Percentiles rank a stretch among this genome's conserved stretches.
Conservation (phyloP, 2,113 vertebrate genomes). For the Mesembrinibis cayennensis region DNA sequence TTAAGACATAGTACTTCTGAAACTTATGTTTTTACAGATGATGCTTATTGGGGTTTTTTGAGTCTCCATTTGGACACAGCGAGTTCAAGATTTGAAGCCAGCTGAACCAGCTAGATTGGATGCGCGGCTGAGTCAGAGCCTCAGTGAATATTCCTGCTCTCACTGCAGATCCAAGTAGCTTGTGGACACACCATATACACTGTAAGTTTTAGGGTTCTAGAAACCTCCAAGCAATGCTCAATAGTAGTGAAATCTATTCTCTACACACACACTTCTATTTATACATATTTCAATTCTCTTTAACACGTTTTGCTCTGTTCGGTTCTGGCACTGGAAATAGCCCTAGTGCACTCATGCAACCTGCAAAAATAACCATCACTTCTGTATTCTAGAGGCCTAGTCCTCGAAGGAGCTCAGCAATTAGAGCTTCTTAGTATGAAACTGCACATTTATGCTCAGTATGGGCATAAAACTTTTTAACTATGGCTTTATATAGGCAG, state of each 20-base stretch:
- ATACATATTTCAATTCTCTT: neutral
- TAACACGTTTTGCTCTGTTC: neutral
- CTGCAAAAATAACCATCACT: neutral
- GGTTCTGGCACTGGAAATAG: neutral
- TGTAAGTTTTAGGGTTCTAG: neutral
- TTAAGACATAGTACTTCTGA: neutral
- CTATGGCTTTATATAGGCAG: neutral
- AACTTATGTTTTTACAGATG: neutral
- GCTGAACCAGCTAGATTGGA: neutral
- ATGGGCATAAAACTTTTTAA: neutral
- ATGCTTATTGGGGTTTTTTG: neutral
- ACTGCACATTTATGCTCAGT: neutral
- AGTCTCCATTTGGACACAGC: neutral
- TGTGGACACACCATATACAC: fast-evolving
- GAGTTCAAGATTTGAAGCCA: neutral
- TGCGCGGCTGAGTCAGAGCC: neutral
- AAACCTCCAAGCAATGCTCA: neutral
- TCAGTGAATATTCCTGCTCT: neutral
- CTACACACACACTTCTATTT: neutral
- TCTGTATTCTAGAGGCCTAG: neutral
- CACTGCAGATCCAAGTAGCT: neutral
- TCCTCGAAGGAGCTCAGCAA: neutral
- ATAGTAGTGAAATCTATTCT: neutral
- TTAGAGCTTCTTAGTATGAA: neutral
- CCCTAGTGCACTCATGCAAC: neutral